Conservation (phyloP, 2,888 invertebrate genomes). For the Dusona sp. region DNA sequence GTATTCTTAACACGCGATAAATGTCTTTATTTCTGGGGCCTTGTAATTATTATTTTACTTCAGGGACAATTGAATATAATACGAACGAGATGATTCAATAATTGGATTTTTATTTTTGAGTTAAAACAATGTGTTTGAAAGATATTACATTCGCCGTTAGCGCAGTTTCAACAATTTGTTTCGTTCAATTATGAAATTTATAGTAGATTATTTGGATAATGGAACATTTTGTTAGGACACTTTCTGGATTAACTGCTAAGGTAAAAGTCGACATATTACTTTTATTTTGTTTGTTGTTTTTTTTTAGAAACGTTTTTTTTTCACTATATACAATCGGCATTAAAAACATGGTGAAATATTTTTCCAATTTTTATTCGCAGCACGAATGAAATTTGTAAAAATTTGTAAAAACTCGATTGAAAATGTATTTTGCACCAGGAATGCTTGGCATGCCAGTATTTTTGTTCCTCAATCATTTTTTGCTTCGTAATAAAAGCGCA, state of each 20-base stretch:
- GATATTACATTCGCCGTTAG: too few species aligned
- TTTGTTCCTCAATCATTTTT: not conserved
- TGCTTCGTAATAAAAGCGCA: not conserved
- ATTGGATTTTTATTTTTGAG: not conserved
- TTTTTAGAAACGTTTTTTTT: conserved; percentile 6
- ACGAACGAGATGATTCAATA: not conserved
- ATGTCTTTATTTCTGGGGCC: not conserved
- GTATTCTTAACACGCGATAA: conserved; percentile 24
- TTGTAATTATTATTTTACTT: conserved; percentile 10
- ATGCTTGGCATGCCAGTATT: not conserved
- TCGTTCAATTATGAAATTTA: not conserved
- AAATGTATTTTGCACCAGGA: conserved; percentile 5
- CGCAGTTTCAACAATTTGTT: too few species aligned
- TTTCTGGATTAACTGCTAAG: conserved; percentile 51
- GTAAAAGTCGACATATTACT: conserved; percentile 44
- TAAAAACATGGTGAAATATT: conserved; percentile 14
- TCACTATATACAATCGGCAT: not conserved
- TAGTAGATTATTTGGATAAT: conserved; percentile 47
- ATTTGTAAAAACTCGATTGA: not conserved
- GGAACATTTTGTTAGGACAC: conserved; percentile 50
- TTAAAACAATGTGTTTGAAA: too few species aligned
- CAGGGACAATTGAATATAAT: not conserved
- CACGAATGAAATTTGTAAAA: not conserved
- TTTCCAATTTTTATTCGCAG: not conserved
- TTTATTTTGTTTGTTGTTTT: conserved; percentile 17